phyloP scores from a whole-genome alignment of 2,113 vertebrate genomes.

The Chroicocephalus ridibundus region DNA sequence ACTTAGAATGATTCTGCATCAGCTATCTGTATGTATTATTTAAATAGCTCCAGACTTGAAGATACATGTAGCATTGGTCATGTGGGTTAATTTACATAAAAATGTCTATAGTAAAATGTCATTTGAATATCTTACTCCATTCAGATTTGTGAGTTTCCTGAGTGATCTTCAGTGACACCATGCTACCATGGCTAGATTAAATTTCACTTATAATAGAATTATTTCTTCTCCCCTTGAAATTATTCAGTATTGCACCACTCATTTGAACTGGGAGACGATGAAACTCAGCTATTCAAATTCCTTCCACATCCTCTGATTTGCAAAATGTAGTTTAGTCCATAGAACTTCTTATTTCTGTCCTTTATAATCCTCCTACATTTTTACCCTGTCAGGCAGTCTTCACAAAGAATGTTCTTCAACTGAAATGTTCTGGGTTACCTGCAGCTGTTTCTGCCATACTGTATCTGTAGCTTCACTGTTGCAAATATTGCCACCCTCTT shows the following conservation, averaged over 20 bases:
- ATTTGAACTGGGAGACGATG: background rate
- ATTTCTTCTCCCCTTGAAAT: background rate
- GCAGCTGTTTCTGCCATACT: background rate
- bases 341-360: background rate
- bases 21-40: background rate
- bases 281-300: background rate
- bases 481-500: background rate
- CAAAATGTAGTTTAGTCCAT: background rate
- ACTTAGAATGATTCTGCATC: background rate
- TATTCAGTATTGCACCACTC: background rate
- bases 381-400: background rate
- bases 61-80: background rate
- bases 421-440: background rate
- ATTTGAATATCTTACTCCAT: background rate
- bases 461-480: background rate
- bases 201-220: background rate
- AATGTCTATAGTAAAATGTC: background rate
- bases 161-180: background rate
- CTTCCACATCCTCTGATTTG: background rate
- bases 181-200: background rate
- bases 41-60: conserved; percentile 30
- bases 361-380: background rate
- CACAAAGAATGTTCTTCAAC: background rate
- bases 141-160: background rate
- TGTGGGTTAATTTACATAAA: background rate